A percentile compares a stretch with the other conserved stretches of the same genome.
Conservation (phyloP, 2,113 vertebrate species). For the Pica pica region DNA sequence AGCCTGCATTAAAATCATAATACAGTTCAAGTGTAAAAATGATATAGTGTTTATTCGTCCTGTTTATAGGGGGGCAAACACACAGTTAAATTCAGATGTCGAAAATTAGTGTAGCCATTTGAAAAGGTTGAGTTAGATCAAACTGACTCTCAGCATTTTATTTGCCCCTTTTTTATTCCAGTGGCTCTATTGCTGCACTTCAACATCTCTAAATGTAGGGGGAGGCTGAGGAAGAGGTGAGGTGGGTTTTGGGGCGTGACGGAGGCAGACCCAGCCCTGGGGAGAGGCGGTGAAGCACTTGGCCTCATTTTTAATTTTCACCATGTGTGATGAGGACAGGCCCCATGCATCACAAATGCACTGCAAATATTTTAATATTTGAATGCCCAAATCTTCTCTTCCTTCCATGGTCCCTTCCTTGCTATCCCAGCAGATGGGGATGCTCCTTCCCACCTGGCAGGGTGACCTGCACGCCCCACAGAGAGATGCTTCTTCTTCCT, state of each 20-base stretch:
- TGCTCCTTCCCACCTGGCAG: not conserved
- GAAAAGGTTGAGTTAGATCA: slow-evolving; percentile 78
- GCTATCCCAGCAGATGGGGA: rapidly evolving
- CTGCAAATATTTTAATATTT: not conserved
- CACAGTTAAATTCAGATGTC: slow-evolving; percentile 81
- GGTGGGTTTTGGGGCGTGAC: not conserved
- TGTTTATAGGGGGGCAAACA: slow-evolving; percentile 91
- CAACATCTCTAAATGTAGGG: not conserved
- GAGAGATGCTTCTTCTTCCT: not conserved
- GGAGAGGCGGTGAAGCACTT: not conserved
- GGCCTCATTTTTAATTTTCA: not conserved
- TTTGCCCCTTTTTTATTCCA: slow-evolving; percentile 54
- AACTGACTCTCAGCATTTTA: slow-evolving; percentile 56
- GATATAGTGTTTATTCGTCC: slow-evolving; percentile 97
- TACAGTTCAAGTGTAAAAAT: slow-evolving; percentile 98
- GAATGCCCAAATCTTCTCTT: not conserved
- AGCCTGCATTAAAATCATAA: slow-evolving; percentile 95
- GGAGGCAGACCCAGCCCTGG: not conserved
- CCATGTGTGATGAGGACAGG: not conserved
- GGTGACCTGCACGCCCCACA: not conserved
- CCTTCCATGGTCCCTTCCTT: not conserved
- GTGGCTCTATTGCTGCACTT: not conserved
- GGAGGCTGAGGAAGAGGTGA: slow-evolving; percentile 5
- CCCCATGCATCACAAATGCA: rapidly evolving
- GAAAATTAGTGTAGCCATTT: slow-evolving; percentile 76